phyloP scores from a whole-genome alignment of 2,113 vertebrate species.

The Puffinus mauretanicus region DNA sequence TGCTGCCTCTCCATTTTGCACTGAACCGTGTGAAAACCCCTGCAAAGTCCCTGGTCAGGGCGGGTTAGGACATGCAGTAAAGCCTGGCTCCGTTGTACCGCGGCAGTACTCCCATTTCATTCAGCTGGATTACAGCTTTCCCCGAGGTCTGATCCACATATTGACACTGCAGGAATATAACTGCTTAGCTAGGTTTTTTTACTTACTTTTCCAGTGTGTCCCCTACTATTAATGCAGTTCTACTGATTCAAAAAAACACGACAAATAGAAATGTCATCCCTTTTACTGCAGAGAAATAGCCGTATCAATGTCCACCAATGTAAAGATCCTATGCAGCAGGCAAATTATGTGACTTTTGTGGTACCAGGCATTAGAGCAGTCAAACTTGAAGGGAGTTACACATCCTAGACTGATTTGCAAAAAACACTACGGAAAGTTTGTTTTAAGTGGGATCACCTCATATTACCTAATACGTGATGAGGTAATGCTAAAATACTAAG shows the following conservation, averaged over 20 bases:
- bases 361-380: not conserved
- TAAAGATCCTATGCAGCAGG: not conserved
- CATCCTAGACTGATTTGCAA: not conserved
- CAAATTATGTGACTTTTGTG: not conserved
- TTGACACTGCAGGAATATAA: not conserved
- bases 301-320: rapidly evolving
- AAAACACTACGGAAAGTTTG: not conserved
- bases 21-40: not conserved
- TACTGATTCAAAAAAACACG: not conserved
- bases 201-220: not conserved
- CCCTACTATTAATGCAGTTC: not conserved
- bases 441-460: not conserved
- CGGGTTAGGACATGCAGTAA: rapidly evolving
- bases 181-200: not conserved
- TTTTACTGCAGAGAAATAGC: not conserved
- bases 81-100: rapidly evolving
- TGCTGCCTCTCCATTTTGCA: not conserved
- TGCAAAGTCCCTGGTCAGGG: not conserved
- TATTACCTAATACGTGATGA: conserved; percentile 32
- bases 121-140: not conserved
- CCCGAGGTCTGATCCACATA: not conserved
- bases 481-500: conserved; percentile 23
- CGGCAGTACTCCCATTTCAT: not conserved
- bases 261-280: not conserved
- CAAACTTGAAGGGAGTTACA: not conserved